Percentiles rank a stretch among this genome's conserved stretches.
These are phyloP conservation scores for Zaprionus lineosus DNA, from an alignment of 2,888 invertebrate species.

Conservation along the genomic window DNA sequence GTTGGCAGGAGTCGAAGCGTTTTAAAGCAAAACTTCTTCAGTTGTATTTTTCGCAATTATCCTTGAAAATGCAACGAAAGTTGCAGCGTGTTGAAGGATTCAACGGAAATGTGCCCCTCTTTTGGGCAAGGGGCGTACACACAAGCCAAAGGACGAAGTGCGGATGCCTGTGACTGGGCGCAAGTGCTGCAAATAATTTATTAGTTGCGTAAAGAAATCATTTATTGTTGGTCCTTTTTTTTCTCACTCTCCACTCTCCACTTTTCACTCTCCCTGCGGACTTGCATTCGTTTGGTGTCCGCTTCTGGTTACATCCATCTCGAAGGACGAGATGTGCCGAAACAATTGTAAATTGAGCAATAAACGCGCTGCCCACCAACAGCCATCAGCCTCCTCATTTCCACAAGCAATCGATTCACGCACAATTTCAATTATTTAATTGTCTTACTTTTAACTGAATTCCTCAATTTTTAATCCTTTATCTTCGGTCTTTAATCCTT, in stretches of 20 bases:
- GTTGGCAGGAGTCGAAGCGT: conserved; percentile 28
- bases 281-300: conserved; percentile 4
- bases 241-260: neutral
- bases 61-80: conserved; percentile 62
- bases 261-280: neutral
- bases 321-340: neutral
- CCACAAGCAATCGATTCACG: no score
- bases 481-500: no score
- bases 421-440: neutral
- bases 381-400: no score
- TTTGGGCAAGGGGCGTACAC: conserved; percentile 18
- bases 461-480: no score
- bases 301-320: neutral
- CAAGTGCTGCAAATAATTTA: conserved; percentile 64
- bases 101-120: conserved; percentile 52
- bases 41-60: conserved; percentile 66
- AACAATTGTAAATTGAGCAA: neutral
- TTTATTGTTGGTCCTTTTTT: conserved; percentile 54
- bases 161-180: neutral
- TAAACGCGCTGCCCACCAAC: neutral
- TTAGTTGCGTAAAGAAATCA: conserved; percentile 70
- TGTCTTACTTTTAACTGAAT: no score
- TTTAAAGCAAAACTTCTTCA: conserved; percentile 55
- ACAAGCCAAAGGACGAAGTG: neutral
- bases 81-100: conserved; percentile 49